A percentile compares a stretch with the other conserved stretches of the same genome.
Conservation (phyloP, 2,113 vertebrate species). For the Athene noctua region DNA sequence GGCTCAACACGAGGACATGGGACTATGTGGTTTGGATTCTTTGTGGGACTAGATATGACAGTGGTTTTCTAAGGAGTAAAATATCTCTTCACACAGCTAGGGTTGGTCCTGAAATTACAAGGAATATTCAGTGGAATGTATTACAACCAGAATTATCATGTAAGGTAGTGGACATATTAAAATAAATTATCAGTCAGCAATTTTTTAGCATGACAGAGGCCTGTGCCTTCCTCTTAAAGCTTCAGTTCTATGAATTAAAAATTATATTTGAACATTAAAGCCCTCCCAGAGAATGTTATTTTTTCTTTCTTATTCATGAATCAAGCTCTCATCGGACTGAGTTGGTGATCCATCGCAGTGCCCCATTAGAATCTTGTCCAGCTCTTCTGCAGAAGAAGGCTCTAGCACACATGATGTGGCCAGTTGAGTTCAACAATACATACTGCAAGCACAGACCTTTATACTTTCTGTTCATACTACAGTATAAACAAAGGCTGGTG, state of each 20-base stretch:
- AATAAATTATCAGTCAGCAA: not conserved
- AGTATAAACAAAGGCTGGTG: not conserved
- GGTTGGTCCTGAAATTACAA: not conserved
- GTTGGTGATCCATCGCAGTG: not conserved
- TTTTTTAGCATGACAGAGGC: not conserved
- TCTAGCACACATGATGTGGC: not conserved
- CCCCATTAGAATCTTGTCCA: not conserved
- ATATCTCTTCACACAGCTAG: not conserved
- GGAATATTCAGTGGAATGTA: not conserved
- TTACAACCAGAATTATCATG: not conserved
- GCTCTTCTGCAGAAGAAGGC: not conserved
- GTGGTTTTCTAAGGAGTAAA: not conserved
- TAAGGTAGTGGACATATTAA: not conserved
- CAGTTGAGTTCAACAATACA: not conserved
- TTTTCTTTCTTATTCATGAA: not conserved
- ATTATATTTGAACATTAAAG: not conserved
- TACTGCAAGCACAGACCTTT: not conserved
- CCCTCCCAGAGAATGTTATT: not conserved
- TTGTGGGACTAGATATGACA: not conserved
- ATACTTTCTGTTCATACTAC: not conserved
- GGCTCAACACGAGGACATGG: not conserved
- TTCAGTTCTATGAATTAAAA: not conserved
- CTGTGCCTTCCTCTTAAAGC: not conserved
- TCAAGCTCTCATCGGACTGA: not conserved
- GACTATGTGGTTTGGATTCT: not conserved